phyloP scores from a whole-genome alignment of 2,888 invertebrate species.

The Orchestes rusci region DNA sequence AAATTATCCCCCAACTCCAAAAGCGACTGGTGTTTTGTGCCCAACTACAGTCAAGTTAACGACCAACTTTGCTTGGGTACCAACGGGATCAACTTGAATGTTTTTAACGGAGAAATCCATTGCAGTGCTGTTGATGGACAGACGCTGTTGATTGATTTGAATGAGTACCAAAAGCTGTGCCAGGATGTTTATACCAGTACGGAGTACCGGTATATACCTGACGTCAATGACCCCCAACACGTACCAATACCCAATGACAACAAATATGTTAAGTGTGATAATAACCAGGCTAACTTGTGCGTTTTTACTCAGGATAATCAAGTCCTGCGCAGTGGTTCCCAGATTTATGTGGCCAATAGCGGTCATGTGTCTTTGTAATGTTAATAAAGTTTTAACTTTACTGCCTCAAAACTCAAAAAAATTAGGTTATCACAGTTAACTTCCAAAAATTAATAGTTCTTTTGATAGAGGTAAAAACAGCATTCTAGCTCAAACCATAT shows the following conservation, averaged over 20 bases:
- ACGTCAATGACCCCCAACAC: slow-evolving; percentile 16
- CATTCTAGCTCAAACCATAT: too few relatives aligned
- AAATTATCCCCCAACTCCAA: slow-evolving; percentile 2
- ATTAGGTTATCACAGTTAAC: too few relatives aligned
- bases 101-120: too few relatives aligned
- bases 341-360: too few relatives aligned
- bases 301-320: slow-evolving; percentile 16
- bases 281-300: slow-evolving; percentile 18
- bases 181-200: slow-evolving; percentile 6
- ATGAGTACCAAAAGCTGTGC: slow-evolving; percentile 25
- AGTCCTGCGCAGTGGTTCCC: slow-evolving; percentile 3
- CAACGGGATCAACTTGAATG: too few relatives aligned
- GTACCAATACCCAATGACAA: slow-evolving; percentile 26
- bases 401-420: too few relatives aligned
- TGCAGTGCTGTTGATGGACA: too few relatives aligned
- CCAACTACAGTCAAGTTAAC: slow-evolving; percentile 15
- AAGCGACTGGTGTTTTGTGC: slow-evolving; percentile 20
- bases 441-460: too few relatives aligned
- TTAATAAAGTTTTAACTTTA: too few relatives aligned
- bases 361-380: too few relatives aligned
- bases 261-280: slow-evolving; percentile 25
- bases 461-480: too few relatives aligned
- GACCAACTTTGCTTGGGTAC: slow-evolving; percentile 18
- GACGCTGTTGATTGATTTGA: too few relatives aligned
- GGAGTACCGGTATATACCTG: slow-evolving; percentile 24